Conservation (phyloP, 2,113 vertebrate genomes). For the Elgaria multicarinata region DNA sequence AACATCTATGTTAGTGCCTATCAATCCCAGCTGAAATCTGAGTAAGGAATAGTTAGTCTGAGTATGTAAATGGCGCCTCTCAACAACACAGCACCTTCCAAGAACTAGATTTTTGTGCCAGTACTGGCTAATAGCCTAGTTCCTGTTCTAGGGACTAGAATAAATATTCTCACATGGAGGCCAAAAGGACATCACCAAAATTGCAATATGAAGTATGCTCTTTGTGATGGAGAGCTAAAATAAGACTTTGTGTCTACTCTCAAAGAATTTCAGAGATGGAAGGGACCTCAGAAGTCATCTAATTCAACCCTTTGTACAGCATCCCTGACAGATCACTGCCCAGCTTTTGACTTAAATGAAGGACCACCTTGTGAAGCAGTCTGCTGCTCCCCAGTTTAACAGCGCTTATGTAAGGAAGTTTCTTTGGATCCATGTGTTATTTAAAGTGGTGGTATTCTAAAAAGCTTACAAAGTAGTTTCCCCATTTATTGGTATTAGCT, state of each 20-base stretch:
- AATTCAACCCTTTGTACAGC: background rate
- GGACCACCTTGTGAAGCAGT: background rate
- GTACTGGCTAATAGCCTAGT: conserved; percentile 33
- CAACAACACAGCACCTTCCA: conserved; percentile 55
- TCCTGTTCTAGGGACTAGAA: conserved; percentile 1
- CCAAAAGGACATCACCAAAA: background rate
- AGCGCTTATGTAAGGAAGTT: background rate
- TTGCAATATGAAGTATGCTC: background rate
- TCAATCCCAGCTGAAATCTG: conserved; percentile 54
- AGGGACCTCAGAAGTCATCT: background rate
- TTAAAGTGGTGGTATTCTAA: background rate
- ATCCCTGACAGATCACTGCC: background rate
- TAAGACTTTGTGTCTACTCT: background rate
- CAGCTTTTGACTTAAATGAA: background rate
- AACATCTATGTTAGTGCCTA: conserved; percentile 28
- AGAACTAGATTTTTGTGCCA: conserved; percentile 30
- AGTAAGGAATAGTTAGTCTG: conserved; percentile 53
- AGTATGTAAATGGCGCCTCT: conserved; percentile 51
- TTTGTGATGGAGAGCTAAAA: conserved; percentile 17
- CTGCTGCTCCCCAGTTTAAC: background rate
- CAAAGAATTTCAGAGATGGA: background rate
- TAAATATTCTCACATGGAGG: conserved; percentile 3
- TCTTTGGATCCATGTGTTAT: background rate
- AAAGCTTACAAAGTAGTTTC: background rate
- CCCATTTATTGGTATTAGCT: background rate